phyloP scores from a whole-genome alignment of 2,888 invertebrate species.

The Herminia tarsipennalis region DNA sequence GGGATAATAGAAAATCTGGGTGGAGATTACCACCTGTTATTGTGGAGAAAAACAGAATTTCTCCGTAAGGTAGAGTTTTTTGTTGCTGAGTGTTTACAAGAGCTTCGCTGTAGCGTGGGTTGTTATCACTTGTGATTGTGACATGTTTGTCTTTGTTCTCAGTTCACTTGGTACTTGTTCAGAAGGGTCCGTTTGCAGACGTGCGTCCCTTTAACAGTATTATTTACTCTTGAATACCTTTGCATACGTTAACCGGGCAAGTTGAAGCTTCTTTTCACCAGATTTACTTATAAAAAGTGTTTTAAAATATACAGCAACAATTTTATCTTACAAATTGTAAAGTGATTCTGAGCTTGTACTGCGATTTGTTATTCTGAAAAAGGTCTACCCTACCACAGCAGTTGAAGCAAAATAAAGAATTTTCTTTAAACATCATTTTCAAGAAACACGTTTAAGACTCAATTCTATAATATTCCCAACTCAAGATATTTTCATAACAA shows the following conservation, averaged over 20 bases:
- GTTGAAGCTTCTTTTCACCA: conserved; percentile 3
- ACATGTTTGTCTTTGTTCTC: conserved; percentile 15
- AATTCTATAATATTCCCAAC: too few species aligned
- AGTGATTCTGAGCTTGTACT: too few species aligned
- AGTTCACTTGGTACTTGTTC: conserved; percentile 13
- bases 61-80: conserved; percentile 14
- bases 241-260: conserved; percentile 26
- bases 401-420: too few species aligned
- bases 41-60: conserved; percentile 49
- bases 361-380: too few species aligned
- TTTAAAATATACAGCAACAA: too few species aligned
- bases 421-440: too few species aligned
- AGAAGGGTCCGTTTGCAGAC: conserved; percentile 13
- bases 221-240: conserved; percentile 23
- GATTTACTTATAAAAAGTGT: neutral
- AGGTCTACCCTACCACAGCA: too few species aligned
- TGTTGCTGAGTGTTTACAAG: conserved; percentile 9
- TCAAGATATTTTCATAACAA: too few species aligned
- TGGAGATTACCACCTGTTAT: conserved; percentile 54
- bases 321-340: too few species aligned
- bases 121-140: conserved; percentile 7
- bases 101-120: conserved; percentile 1
- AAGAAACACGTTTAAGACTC: too few species aligned
- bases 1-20: conserved; percentile 42
- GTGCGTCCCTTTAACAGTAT: conserved; percentile 20